A percentile compares a stretch with the other conserved stretches of the same genome.
Conservation (phyloP, 2,113 vertebrate genomes). For the Laticauda colubrina region DNA sequence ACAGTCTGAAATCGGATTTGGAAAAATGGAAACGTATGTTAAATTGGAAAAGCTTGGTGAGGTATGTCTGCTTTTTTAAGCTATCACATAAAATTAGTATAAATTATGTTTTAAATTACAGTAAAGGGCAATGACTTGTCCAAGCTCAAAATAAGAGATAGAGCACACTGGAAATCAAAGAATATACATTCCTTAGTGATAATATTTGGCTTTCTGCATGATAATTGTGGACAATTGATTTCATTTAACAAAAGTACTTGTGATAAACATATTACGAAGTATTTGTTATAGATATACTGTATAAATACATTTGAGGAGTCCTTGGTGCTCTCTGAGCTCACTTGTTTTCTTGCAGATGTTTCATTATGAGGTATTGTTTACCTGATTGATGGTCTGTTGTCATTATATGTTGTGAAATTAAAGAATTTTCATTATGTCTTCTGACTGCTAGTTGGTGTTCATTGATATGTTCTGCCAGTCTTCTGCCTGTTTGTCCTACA, state of each 20-base stretch:
- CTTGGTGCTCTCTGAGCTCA: not conserved
- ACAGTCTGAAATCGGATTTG: slow-evolving; percentile 96
- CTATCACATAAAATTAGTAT: not conserved
- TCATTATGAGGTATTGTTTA: not conserved
- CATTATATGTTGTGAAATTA: too few relatives aligned
- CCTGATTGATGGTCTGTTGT: too few relatives aligned
- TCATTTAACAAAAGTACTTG: not conserved
- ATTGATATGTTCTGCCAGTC: not conserved
- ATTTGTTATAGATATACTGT: not conserved
- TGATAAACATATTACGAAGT: not conserved
- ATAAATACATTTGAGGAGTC: not conserved
- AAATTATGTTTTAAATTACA: not conserved
- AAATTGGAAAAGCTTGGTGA: slow-evolving; percentile 97
- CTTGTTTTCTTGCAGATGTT: not conserved
- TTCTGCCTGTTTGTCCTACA: not conserved
- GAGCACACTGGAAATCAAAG: not conserved
- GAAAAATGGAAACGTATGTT: slow-evolving; percentile 96
- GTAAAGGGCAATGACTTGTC: not conserved
- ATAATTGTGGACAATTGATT: not conserved
- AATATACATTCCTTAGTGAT: not conserved
- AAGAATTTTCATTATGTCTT: not conserved
- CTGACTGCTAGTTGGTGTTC: not conserved
- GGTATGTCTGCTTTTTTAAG: slow-evolving; percentile 69
- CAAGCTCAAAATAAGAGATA: not conserved
- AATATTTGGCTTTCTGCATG: not conserved